Evolutionary conservation across 2,888 invertebrate genomes (phyloP).

Genomic region (Lasiommata megera): DNA sequence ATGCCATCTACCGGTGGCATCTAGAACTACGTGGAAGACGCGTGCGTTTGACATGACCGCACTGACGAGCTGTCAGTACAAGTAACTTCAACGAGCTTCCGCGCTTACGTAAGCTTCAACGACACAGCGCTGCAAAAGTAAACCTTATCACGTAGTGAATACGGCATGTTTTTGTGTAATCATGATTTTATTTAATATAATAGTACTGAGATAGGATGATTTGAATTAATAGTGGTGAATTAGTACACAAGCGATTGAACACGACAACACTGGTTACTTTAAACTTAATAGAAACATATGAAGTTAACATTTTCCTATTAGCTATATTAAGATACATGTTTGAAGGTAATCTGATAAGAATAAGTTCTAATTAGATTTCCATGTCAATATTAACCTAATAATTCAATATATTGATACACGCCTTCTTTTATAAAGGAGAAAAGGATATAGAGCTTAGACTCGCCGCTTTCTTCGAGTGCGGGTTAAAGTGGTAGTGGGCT

Average conservation of each 20-base stretch:
- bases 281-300: background rate
- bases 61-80: conserved; percentile 12
- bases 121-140: background rate
- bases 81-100: conserved; percentile 15
- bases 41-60: conserved; percentile 37
- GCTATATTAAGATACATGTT: no score
- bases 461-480: no score
- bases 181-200: background rate
- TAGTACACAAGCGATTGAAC: background rate
- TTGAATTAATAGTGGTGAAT: background rate
- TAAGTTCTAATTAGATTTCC: background rate
- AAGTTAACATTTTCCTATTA: background rate
- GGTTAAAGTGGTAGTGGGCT: no score
- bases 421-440: no score
- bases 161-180: background rate
- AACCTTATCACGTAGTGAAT: background rate
- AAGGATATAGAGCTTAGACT: no score
- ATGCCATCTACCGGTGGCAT: conserved; percentile 52
- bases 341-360: background rate
- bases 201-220: background rate
- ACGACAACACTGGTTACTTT: background rate
- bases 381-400: no score
- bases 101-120: conserved; percentile 9
- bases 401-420: no score
- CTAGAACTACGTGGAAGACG: conserved; percentile 46